Conservation (phyloP, 2,797 vertebrate species). For the Malacoraja senta region DNA sequence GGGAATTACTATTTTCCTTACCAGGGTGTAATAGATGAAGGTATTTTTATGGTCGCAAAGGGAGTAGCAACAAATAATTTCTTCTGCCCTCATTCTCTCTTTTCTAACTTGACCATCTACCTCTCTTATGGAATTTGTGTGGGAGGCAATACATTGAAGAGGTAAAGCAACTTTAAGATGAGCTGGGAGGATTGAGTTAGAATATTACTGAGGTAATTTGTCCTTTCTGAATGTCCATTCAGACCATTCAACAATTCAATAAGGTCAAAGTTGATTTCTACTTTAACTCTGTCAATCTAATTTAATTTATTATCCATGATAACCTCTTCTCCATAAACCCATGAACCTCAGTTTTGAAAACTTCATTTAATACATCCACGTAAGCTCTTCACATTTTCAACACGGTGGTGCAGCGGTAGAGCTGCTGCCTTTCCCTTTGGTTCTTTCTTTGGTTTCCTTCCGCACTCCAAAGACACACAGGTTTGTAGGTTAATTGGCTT, state of each 20-base stretch:
- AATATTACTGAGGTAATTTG: constrained; percentile 31
- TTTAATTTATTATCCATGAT: neutral
- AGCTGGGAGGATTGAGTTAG: constrained; percentile 8
- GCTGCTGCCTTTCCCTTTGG: no score
- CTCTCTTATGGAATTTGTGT: neutral
- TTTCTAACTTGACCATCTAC: neutral
- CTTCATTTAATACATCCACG: no score
- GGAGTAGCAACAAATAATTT: neutral
- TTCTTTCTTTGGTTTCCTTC: no score
- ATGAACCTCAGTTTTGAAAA: no score
- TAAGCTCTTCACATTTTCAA: neutral
- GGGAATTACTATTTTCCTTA: no score
- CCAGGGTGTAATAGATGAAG: no score
- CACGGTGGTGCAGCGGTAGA: no score
- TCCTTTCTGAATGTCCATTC: neutral
- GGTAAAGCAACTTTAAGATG: constrained; percentile 44
- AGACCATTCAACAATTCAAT: neutral
- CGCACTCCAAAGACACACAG: no score
- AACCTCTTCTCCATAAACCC: no score
- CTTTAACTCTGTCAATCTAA: neutral
- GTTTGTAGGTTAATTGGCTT: no score
- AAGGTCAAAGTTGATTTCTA: neutral
- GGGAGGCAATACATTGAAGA: neutral
- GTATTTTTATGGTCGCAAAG: neutral
- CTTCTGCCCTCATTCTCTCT: neutral